These are phyloP conservation scores for Fulmarus glacialis DNA, from an alignment of 2,113 vertebrate genomes.

Conservation along the genomic window DNA sequence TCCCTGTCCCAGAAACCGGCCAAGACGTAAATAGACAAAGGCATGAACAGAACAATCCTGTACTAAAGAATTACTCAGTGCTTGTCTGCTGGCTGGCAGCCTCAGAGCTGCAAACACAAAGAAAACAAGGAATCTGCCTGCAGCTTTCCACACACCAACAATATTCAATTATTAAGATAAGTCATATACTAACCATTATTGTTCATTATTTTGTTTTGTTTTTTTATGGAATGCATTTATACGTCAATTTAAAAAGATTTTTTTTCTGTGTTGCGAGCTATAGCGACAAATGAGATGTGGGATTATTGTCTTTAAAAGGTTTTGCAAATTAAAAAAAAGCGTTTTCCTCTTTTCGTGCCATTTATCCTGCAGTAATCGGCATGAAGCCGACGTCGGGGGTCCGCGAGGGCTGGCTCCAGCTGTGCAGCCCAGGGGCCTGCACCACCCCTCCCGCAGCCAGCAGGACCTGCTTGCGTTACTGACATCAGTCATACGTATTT, in stretches of 20 bases:
- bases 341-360: accelerated
- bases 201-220: neutral
- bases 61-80: neutral
- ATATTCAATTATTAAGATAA: neutral
- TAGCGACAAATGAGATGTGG: neutral
- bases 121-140: neutral
- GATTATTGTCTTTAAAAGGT: neutral
- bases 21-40: neutral
- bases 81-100: neutral
- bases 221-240: neutral
- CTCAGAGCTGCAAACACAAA: accelerated
- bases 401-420: neutral
- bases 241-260: neutral
- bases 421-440: neutral
- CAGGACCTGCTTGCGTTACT: neutral
- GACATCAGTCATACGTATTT: accelerated
- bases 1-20: neutral
- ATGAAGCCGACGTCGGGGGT: accelerated
- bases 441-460: too few relatives aligned
- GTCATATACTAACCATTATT: accelerated
- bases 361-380: neutral
- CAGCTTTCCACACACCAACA: neutral
- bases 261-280: neutral
- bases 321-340: neutral
- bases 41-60: accelerated